These are phyloP conservation scores for Phengaris arion DNA, from an alignment of 2,888 invertebrate genomes.

Conservation along the genomic window DNA sequence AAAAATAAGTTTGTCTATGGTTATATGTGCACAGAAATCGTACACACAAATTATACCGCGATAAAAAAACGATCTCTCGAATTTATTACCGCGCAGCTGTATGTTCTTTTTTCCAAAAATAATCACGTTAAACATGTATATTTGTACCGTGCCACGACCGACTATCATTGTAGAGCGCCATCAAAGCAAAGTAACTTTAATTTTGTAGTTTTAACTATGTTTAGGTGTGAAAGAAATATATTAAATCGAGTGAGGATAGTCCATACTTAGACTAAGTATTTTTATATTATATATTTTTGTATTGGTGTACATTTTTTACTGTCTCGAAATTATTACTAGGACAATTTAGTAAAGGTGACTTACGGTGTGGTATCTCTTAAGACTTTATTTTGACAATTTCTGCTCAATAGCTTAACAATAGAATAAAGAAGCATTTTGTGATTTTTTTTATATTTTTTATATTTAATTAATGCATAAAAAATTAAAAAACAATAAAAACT, in stretches of 20 bases:
- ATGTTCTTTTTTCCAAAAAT: not conserved
- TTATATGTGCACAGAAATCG: not conserved
- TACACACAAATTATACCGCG: not conserved
- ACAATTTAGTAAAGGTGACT: constrained; percentile 25
- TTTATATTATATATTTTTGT: constrained; percentile 27
- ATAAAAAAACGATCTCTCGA: not conserved
- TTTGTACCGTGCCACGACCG: not conserved
- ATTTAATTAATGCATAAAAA: not conserved
- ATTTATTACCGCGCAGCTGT: not conserved
- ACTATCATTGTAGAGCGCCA: constrained; percentile 28
- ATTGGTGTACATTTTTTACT: constrained; percentile 21
- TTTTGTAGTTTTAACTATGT: constrained; percentile 26
- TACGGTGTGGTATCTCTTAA: constrained; percentile 24
- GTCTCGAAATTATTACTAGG: constrained; percentile 26
- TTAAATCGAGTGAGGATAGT: constrained; percentile 30
- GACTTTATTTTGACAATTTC: constrained; percentile 18
- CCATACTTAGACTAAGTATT: constrained; percentile 28
- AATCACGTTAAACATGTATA: not conserved
- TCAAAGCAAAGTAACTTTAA: constrained; percentile 23
- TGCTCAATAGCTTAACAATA: constrained; percentile 25
- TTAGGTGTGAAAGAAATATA: constrained; percentile 26
- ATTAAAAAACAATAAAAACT: not conserved
- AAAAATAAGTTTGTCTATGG: not conserved
- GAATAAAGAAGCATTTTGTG: not conserved
- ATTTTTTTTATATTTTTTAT: not conserved